These are phyloP conservation scores for Archips xylosteana DNA, from an alignment of 2,888 invertebrate species.

Conservation along the genomic window DNA sequence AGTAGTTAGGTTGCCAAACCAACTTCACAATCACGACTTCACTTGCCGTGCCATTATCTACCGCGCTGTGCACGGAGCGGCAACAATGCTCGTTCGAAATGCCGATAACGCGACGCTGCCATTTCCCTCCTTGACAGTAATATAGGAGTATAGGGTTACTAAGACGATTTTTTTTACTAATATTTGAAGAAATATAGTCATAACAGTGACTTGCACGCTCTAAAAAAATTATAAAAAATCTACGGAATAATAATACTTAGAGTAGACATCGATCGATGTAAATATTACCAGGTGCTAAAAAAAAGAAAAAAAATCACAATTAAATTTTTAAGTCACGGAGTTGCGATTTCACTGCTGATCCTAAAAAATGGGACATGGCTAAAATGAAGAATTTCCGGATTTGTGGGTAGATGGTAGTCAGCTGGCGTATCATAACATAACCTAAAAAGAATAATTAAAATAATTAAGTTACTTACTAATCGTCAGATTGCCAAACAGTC, in stretches of 20 bases:
- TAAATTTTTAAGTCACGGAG: not conserved
- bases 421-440: constrained; percentile 26
- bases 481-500: not conserved
- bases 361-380: not conserved
- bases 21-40: constrained; percentile 31
- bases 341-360: not conserved
- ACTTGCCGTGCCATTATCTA: constrained; percentile 37
- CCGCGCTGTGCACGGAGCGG: constrained; percentile 30
- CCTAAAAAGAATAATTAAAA: constrained; percentile 25
- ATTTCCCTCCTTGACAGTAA: constrained; percentile 41
- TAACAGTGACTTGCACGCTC: not conserved
- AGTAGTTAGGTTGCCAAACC: constrained; percentile 34
- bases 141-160: not conserved
- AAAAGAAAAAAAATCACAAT: not conserved
- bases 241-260: not conserved
- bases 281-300: not conserved
- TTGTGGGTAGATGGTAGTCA: constrained; percentile 32
- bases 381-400: constrained; percentile 7
- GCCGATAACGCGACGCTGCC: constrained; percentile 52
- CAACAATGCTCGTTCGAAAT: constrained; percentile 40
- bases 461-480: constrained; percentile 26
- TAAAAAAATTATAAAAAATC: not conserved
- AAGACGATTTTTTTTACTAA: not conserved
- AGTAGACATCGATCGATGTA: not conserved
- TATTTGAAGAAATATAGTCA: not conserved